Conservation (phyloP, 2,113 vertebrate species). For the Ictalurus punctatus region DNA sequence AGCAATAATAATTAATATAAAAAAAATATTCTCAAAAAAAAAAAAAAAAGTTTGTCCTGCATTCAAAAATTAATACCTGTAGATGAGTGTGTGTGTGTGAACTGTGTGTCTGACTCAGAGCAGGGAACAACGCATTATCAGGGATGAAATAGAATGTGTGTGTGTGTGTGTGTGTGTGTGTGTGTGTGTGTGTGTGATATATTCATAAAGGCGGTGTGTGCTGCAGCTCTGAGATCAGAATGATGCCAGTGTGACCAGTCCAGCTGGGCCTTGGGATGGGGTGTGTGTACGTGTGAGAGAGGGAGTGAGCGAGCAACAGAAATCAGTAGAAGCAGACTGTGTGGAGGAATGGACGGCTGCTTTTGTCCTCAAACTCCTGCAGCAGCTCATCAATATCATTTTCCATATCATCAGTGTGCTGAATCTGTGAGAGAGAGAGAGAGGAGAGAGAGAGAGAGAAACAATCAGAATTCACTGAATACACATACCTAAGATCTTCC, state of each 20-base stretch:
- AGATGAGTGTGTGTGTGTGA: neutral
- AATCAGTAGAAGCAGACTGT: constrained; percentile 98
- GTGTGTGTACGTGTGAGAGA: too few relatives aligned
- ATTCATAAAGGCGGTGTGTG: neutral
- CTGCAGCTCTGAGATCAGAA: constrained; percentile 23
- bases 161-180: too few relatives aligned
- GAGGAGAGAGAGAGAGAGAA: neutral
- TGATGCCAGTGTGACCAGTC: constrained; percentile 13
- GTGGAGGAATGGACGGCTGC: constrained; percentile 92
- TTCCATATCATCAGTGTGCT: constrained; percentile 98
- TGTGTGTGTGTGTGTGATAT: too few relatives aligned
- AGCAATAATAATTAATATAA: neutral
- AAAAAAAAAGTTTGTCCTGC: neutral
- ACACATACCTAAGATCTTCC: neutral
- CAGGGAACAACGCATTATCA: neutral
- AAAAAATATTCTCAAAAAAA: neutral
- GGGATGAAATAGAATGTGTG: neutral
- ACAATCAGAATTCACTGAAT: neutral
- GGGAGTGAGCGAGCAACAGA: neutral
- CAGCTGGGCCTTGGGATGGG: constrained; percentile 11
- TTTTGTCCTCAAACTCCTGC: constrained; percentile 99
- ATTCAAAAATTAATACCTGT: neutral
- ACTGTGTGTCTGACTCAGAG: neutral
- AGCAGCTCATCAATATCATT: constrained; percentile 98
- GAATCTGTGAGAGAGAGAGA: constrained; percentile 76